Percentiles rank a stretch among this genome's conserved stretches.
Conservation (phyloP, 2,888 invertebrate genomes). For the Tortricodes alternella region DNA sequence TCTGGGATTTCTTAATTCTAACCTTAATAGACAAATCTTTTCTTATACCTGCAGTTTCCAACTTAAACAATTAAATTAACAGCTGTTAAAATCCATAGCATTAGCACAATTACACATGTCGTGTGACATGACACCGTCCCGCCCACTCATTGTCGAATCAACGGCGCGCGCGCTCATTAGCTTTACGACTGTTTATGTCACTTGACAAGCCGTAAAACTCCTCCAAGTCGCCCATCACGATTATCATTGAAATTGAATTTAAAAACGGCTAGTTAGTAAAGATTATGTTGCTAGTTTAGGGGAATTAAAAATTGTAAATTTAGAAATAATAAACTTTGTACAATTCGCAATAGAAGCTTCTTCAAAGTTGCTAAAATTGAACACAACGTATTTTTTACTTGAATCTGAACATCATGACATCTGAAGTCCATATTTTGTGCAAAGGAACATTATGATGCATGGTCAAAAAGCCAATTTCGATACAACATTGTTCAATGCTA, state of each 20-base stretch:
- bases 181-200: constrained; percentile 57
- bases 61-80: no score
- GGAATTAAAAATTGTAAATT: neutral
- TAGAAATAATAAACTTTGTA: neutral
- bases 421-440: no score
- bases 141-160: constrained; percentile 53
- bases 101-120: constrained; percentile 1
- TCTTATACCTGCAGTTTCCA: no score
- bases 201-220: constrained; percentile 49
- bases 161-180: constrained; percentile 48
- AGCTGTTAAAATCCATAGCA: constrained; percentile 12
- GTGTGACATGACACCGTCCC: constrained; percentile 41
- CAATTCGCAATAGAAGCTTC: no score
- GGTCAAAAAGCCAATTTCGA: no score
- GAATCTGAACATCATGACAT: no score
- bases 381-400: no score
- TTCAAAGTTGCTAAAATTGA: no score
- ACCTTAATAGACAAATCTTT: no score
- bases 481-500: no score
- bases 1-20: no score
- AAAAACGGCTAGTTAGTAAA: constrained; percentile 17
- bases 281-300: constrained; percentile 17
- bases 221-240: constrained; percentile 28
- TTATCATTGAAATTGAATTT: constrained; percentile 36
- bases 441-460: no score